Conservation (phyloP, 1,140 invertebrate genomes). For the Nylanderia fulva region DNA sequence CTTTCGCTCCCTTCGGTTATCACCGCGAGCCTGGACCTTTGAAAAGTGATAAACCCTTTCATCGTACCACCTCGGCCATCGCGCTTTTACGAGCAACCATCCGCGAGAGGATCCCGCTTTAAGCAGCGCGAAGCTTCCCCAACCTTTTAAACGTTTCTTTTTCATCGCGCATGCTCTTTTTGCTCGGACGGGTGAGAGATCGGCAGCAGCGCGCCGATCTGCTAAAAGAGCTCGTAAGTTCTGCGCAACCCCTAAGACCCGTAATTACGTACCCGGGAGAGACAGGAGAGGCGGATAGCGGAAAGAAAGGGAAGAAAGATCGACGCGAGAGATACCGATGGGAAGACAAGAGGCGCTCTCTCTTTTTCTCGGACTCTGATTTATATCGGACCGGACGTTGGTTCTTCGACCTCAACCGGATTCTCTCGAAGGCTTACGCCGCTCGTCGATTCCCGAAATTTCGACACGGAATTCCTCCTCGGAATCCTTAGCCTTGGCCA, state of each 20-base stretch:
- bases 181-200: neutral
- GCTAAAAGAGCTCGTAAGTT: constrained; percentile 55
- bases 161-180: constrained; percentile 65
- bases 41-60: neutral
- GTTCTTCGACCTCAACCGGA: constrained; percentile 53
- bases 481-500: constrained; percentile 39
- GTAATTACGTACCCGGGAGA: constrained; percentile 76
- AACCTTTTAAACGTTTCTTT: constrained; percentile 42
- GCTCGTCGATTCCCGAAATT: constrained; percentile 59
- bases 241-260: constrained; percentile 59
- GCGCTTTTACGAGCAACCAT: constrained; percentile 17
- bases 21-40: neutral
- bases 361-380: constrained; percentile 58
- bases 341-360: constrained; percentile 23
- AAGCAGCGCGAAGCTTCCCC: constrained; percentile 19
- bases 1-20: neutral
- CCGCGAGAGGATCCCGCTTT: constrained; percentile 37
- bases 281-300: neutral
- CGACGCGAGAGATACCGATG: constrained; percentile 53
- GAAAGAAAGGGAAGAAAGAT: constrained; percentile 63
- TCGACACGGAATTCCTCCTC: constrained; percentile 63
- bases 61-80: neutral
- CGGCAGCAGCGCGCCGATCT: constrained; percentile 49
- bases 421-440: constrained; percentile 62
- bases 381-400: constrained; percentile 67